These are phyloP conservation scores for Diachrysia chrysitis DNA, from an alignment of 2,888 invertebrate genomes.

Conservation along the genomic window DNA sequence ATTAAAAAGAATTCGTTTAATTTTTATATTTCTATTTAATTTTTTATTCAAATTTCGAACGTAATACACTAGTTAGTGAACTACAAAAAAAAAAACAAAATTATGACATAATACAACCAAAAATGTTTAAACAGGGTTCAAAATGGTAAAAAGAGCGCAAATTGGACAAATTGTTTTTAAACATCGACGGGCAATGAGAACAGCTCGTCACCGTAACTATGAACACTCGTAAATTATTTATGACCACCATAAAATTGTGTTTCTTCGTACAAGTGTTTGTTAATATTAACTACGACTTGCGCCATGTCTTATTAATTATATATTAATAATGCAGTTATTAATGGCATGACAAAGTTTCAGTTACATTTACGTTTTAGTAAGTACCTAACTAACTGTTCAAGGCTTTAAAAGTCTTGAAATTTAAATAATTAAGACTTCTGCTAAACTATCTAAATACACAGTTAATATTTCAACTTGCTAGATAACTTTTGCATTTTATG, in stretches of 20 bases:
- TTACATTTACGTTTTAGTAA: not conserved
- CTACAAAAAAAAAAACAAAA: not conserved
- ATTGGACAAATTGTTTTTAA: slow-evolving; percentile 15
- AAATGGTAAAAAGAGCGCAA: not conserved
- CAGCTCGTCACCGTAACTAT: slow-evolving; percentile 62
- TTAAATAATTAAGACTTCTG: no score
- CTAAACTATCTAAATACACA: no score
- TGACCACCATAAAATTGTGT: slow-evolving; percentile 66
- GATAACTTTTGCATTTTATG: not conserved
- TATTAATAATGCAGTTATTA: slow-evolving; percentile 24
- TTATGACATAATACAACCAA: no score
- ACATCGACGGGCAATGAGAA: slow-evolving; percentile 53
- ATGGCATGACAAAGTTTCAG: no score
- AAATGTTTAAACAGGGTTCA: slow-evolving; percentile 18
- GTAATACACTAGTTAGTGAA: no score
- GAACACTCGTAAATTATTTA: slow-evolving; percentile 73
- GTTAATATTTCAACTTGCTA: not conserved
- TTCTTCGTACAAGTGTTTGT: slow-evolving; percentile 66
- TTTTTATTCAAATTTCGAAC: no score
- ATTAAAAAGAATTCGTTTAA: no score
- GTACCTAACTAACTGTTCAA: not conserved
- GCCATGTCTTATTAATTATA: slow-evolving; percentile 53
- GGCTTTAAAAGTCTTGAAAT: no score
- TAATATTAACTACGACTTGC: slow-evolving; percentile 64
- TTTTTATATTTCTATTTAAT: no score